phyloP scores from a whole-genome alignment of 2,888 invertebrate species.

The Cybosia mesomella region DNA sequence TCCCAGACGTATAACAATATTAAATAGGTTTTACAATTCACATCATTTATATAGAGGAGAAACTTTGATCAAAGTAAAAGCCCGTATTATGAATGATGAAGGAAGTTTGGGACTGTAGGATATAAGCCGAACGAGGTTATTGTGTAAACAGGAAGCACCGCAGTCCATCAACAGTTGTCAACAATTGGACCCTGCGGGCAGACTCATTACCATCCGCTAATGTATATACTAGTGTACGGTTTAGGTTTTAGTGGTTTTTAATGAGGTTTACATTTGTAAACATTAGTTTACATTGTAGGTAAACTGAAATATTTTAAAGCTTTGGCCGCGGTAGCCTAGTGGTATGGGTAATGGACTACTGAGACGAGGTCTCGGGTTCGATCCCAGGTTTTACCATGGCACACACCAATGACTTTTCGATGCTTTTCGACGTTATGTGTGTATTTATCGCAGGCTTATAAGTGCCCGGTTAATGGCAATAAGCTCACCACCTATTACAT shows the following conservation, averaged over 20 bases:
- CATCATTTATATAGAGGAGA: conserved; percentile 44
- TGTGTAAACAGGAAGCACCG: conserved; percentile 58
- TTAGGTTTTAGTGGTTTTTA: neutral
- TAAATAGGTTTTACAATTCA: conserved; percentile 45
- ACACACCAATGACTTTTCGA: too few species aligned
- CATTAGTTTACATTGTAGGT: neutral
- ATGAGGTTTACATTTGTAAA: neutral
- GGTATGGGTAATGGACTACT: too few species aligned
- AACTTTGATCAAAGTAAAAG: conserved; percentile 60
- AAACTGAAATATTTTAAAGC: neutral
- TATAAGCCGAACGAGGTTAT: conserved; percentile 45
- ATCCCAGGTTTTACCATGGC: too few species aligned
- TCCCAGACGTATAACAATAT: conserved; percentile 15
- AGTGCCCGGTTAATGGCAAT: too few species aligned
- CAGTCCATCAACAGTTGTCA: conserved; percentile 60
- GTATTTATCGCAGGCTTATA: too few species aligned
- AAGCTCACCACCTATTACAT: too few species aligned
- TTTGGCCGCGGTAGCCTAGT: too few species aligned
- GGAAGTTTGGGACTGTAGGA: conserved; percentile 64
- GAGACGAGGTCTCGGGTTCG: too few species aligned
- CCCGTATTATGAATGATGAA: conserved; percentile 74
- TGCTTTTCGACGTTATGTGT: too few species aligned
- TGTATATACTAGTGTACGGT: conserved; percentile 19
- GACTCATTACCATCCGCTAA: conserved; percentile 44
- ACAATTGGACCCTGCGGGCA: conserved; percentile 52